Evolutionary conservation across 2,888 invertebrate genomes (phyloP).

Genomic region (Trachelus stipa): DNA sequence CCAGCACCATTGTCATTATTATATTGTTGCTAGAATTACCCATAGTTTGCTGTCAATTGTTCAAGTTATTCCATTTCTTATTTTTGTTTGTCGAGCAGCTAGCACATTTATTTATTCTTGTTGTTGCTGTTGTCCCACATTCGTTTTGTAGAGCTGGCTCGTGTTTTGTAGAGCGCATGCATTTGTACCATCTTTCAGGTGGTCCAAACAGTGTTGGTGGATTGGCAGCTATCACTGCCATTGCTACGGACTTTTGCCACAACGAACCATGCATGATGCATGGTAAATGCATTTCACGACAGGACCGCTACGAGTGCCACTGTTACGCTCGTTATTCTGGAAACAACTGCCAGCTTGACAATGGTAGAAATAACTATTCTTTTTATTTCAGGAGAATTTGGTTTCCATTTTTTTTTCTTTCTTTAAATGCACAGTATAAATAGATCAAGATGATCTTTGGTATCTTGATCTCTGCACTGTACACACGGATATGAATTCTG

Average conservation of each 20-base stretch:
- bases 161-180: constrained; percentile 46
- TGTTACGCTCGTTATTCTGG: constrained; percentile 88
- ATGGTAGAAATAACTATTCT: constrained; percentile 58
- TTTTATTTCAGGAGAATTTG: neutral
- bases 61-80: neutral
- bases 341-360: constrained; percentile 87
- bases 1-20: neutral
- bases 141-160: neutral
- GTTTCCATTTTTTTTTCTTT: neutral
- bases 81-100: neutral
- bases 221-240: constrained; percentile 42
- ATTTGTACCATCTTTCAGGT: constrained; percentile 53
- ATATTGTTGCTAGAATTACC: neutral
- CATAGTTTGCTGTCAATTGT: neutral
- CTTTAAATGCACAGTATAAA: neutral
- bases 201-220: constrained; percentile 48
- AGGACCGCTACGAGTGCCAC: constrained; percentile 85
- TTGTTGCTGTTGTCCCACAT: neutral
- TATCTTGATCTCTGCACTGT: neutral
- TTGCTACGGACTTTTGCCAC: constrained; percentile 76
- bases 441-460: neutral
- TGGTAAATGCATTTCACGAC: constrained; percentile 81
- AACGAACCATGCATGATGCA: constrained; percentile 87
- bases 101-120: neutral
- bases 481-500: neutral